phyloP scores from a whole-genome alignment of 2,888 invertebrate genomes.

The Spatulosminthurus flaviceps region DNA sequence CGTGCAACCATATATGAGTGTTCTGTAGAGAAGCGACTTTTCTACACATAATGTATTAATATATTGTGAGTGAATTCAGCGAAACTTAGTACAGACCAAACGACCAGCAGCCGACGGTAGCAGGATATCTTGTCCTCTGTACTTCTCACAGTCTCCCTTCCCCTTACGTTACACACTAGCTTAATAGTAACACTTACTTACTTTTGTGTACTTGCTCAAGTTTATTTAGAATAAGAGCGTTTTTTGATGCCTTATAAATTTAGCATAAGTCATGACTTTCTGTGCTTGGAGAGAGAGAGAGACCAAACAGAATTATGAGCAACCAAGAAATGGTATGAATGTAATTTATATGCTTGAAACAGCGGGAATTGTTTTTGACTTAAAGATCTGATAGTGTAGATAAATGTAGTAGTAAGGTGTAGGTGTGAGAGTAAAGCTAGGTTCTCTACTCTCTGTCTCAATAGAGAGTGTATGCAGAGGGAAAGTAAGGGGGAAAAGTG shows the following conservation, averaged over 20 bases:
- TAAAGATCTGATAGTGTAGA: background rate
- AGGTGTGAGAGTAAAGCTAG: background rate
- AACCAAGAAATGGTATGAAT: background rate
- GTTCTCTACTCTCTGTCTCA: background rate
- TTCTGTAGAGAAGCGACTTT: too few species aligned
- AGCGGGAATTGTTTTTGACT: background rate
- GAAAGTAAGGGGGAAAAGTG: background rate
- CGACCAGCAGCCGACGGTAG: background rate
- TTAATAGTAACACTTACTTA: background rate
- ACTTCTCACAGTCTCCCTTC: background rate
- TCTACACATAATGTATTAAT: background rate
- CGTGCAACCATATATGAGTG: too few species aligned
- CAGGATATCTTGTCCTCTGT: background rate
- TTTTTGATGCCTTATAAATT: background rate
- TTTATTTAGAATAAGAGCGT: background rate
- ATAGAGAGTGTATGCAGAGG: background rate
- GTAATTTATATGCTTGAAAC: background rate
- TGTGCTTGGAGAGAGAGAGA: background rate
- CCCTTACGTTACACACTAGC: background rate
- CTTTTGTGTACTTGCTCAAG: background rate
- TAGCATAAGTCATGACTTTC: slow-evolving; percentile 12
- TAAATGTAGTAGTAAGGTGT: background rate
- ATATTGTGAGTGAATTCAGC: background rate
- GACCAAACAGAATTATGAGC: background rate
- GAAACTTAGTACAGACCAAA: background rate